A percentile compares a stretch with the other conserved stretches of the same genome.
Evolutionary conservation across 2,113 vertebrate species (phyloP).

Genomic region (Delphinapterus leucas): DNA sequence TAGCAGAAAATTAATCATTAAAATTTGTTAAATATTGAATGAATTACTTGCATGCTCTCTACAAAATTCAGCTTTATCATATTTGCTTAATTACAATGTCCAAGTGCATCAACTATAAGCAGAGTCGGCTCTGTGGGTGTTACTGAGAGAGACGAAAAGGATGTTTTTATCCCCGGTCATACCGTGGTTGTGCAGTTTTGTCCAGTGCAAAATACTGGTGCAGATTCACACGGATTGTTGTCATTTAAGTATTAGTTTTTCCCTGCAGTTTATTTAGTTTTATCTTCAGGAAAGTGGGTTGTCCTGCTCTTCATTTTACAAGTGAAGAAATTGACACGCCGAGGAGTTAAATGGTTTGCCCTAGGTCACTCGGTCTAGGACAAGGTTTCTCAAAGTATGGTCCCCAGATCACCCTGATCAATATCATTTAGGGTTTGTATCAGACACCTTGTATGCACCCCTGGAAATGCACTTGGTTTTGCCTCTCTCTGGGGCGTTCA

Average conservation of each 20-base stretch:
- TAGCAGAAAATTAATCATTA: conserved; percentile 53
- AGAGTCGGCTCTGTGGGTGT: not conserved
- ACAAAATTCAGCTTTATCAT: conserved; percentile 29
- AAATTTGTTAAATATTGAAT: conserved; percentile 54
- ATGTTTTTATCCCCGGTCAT: not conserved
- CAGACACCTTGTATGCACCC: not conserved
- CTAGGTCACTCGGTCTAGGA: not conserved
- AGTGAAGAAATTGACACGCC: not conserved
- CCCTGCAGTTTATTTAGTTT: not conserved
- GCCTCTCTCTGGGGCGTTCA: not conserved
- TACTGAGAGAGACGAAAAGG: not conserved
- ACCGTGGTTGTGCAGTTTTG: no score
- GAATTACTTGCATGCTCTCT: conserved; percentile 16
- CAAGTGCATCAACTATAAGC: not conserved
- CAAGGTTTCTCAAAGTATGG: not conserved
- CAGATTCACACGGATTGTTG: not conserved
- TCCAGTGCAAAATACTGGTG: not conserved
- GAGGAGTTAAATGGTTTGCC: not conserved
- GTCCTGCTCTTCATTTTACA: not conserved
- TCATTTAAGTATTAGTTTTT: not conserved
- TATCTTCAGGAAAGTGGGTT: not conserved
- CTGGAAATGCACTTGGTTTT: not conserved
- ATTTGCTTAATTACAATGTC: not conserved
- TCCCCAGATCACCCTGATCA: not conserved
- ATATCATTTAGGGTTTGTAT: not conserved